phyloP scores from a whole-genome alignment of 2,113 vertebrate species.

The Solea solea region DNA sequence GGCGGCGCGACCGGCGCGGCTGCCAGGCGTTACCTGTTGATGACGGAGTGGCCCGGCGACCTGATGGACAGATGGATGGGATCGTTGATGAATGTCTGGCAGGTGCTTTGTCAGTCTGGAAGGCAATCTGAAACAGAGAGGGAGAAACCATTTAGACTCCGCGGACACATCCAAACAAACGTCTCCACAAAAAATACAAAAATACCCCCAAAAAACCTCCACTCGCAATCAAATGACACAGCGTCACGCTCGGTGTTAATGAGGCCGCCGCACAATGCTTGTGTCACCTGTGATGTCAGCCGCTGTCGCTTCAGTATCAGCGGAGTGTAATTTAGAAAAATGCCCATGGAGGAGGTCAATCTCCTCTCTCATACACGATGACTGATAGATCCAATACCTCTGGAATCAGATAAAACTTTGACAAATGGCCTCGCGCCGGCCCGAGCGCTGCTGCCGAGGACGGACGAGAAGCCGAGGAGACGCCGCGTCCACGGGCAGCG shows the following conservation, averaged over 20 bases:
- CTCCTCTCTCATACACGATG: constrained; percentile 87
- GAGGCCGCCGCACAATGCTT: constrained; percentile 57
- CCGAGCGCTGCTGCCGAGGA: constrained; percentile 75
- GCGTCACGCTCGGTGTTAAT: constrained; percentile 58
- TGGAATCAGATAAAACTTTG: constrained; percentile 98
- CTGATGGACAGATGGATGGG: constrained; percentile 87
- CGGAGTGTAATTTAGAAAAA: constrained; percentile 82
- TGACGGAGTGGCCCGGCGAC: constrained; percentile 71
- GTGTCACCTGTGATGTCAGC: constrained; percentile 61
- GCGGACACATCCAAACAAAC: constrained; percentile 54
- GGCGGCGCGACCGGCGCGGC: constrained; percentile 55
- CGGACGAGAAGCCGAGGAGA: constrained; percentile 55
- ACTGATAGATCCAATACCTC: constrained; percentile 95
- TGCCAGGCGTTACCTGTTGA: constrained; percentile 84
- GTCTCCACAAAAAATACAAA: constrained; percentile 51
- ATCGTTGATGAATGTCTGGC: constrained; percentile 83
- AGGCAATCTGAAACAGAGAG: constrained; percentile 82
- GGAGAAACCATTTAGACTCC: constrained; percentile 80
- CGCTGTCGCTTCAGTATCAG: constrained; percentile 71
- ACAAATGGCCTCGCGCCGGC: constrained; percentile 86
- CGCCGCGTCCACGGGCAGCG: constrained; percentile 75
- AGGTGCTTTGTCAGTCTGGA: constrained; percentile 87
- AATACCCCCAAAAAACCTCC: constrained; percentile 29
- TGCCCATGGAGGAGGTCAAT: constrained; percentile 82
- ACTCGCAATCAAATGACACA: constrained; percentile 68